Evolutionary conservation across 2,113 vertebrate species (phyloP), one percentile per base, ranked within the genome.

Genomic region (Dromas ardeola): DNA sequence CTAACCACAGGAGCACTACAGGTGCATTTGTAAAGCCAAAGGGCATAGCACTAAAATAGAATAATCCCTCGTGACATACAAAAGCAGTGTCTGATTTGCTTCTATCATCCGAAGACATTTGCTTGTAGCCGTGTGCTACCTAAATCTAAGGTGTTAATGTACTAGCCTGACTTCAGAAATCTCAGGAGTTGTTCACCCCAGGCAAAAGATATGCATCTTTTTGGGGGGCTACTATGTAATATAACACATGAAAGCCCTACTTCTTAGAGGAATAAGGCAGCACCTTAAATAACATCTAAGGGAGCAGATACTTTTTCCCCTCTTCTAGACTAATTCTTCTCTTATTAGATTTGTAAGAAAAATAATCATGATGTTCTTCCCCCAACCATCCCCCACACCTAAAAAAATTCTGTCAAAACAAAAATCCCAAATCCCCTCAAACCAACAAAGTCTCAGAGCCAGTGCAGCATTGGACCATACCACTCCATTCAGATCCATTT

Each of bases 61-160:
- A 94, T 96, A 93, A 98, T 97, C 96, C 89, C 95, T 87, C 77
- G 88, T 95, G 97, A 97, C 97, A 97, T 83, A 97, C 94, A 98
- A 97, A 97, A 97, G 96, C 94, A 97, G 92, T 96, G 95, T 97
- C 97, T 98, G 97, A 96, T 97, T 96, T 97, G 94, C 95, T 97
- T 97, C 96, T 95, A 10, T 95, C 90, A 94, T 92, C 94, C 88
- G 87, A 92, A 97, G 97, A 97, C 90, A 95, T 81, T 97, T 92
- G 96, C 94, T 96, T 95, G 95, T 96, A 97, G 96, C 95, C 22
- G 3, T 91, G 78, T 2, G 6, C 83, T 96, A 91, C 94, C 97
- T 81, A 97, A 96, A 97, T 97, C 95, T 62, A 95, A 98, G 97
- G 97, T 98, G 98, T 97, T 98, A 98, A 98, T 97, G 95, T 97